A percentile compares a stretch with the other conserved stretches of the same genome.
phyloP scores from a whole-genome alignment of 1,140 invertebrate genomes.

The Drosophila pandora region DNA sequence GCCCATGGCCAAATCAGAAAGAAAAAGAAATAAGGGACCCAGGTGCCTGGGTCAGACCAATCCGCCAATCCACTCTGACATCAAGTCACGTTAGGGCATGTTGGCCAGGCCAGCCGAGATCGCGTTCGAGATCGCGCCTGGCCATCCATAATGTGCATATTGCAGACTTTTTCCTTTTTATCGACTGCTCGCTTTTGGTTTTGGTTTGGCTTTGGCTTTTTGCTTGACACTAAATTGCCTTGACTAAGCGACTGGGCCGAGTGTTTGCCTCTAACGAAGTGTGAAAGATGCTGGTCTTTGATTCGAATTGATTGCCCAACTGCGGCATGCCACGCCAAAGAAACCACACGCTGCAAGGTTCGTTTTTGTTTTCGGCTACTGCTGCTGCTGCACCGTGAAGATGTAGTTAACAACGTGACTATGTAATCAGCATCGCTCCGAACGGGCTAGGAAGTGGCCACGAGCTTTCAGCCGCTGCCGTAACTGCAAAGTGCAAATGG shows the following conservation, averaged over 20 bases:
- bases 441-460: constrained; percentile 59
- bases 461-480: constrained; percentile 39
- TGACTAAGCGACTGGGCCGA: constrained; percentile 40
- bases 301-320: constrained; percentile 76
- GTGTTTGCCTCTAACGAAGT: constrained; percentile 70
- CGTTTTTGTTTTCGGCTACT: constrained; percentile 16
- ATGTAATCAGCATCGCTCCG: constrained; percentile 73
- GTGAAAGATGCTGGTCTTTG: constrained; percentile 76
- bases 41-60: constrained; percentile 54
- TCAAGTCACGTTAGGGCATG: constrained; percentile 70
- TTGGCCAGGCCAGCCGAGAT: constrained; percentile 51
- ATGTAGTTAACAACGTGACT: constrained; percentile 82
- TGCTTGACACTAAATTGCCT: constrained; percentile 74
- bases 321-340: constrained; percentile 51
- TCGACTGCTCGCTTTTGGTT: constrained; percentile 61
- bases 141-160: constrained; percentile 76
- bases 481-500: constrained; percentile 58
- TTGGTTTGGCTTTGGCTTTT: background rate
- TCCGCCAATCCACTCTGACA: constrained; percentile 40
- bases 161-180: constrained; percentile 51
- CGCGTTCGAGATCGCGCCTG: constrained; percentile 30
- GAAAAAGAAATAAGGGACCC: constrained; percentile 36
- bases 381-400: constrained; percentile 64
- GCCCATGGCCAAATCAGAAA: constrained; percentile 32
- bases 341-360: constrained; percentile 69